Conservation (phyloP, 2,113 vertebrate genomes). For the Oryzias melastigma region DNA sequence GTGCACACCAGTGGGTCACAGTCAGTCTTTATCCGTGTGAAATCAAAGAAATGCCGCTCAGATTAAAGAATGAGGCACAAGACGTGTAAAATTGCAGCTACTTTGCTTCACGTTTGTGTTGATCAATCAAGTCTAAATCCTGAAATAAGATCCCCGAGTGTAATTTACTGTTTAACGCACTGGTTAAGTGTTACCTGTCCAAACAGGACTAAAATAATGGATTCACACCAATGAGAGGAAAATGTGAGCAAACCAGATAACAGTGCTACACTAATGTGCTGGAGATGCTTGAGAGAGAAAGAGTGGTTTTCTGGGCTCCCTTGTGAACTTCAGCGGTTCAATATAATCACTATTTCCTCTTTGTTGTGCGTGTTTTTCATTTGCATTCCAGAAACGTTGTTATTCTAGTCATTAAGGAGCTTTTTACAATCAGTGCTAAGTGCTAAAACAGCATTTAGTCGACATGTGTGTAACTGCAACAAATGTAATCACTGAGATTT, state of each 20-base stretch:
- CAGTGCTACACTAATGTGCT: conserved; percentile 17
- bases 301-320: conserved; percentile 17
- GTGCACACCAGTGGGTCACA: too few species aligned
- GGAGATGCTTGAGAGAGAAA: conserved; percentile 6
- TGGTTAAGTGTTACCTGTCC: conserved; percentile 22
- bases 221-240: conserved; percentile 30
- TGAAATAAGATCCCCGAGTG: conserved; percentile 18
- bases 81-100: too few species aligned
- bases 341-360: conserved; percentile 23
- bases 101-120: conserved; percentile 6
- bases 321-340: conserved; percentile 18
- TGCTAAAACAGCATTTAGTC: conserved; percentile 6
- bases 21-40: too few species aligned
- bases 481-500: conserved; percentile 2
- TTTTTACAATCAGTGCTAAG: background rate
- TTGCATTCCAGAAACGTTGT: conserved; percentile 14
- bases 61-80: background rate
- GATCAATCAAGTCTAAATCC: conserved; percentile 13
- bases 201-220: conserved; percentile 20
- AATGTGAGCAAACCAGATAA: conserved; percentile 30
- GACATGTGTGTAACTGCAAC: background rate
- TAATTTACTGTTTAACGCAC: conserved; percentile 23
- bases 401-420: conserved; percentile 11
- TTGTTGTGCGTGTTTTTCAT: conserved; percentile 15
- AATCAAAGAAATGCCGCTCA: too few species aligned